Conservation (phyloP, 2,888 invertebrate species). For the Drosophila austrosaltans region DNA sequence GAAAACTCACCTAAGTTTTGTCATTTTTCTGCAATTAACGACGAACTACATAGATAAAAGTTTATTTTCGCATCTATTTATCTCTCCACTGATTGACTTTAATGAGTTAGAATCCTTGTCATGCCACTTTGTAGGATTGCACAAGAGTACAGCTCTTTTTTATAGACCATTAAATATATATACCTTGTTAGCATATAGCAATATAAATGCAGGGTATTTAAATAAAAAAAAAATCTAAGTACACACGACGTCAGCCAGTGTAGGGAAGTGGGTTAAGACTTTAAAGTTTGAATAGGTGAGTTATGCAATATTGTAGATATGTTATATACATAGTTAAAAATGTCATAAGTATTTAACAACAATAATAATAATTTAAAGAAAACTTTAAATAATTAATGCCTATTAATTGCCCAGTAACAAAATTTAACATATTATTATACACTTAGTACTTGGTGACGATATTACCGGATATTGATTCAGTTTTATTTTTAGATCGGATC, state of each 20-base stretch:
- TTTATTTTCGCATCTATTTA: no score
- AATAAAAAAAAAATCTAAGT: not conserved
- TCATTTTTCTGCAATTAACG: no score
- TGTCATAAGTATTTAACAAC: not conserved
- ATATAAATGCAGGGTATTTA: not conserved
- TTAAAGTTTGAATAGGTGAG: not conserved
- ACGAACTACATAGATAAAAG: no score
- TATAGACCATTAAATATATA: not conserved
- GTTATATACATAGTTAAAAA: no score
- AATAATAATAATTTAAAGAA: not conserved
- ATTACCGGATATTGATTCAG: not conserved
- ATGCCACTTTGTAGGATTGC: no score
- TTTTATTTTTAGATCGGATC: not conserved
- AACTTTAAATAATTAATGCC: not conserved
- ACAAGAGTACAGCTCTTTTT: not conserved
- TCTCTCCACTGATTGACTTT: no score
- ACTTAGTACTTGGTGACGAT: not conserved
- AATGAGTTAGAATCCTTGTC: no score
- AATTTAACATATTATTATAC: not conserved
- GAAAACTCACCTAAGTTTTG: no score
- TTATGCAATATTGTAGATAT: not conserved
- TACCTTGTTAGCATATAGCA: not conserved
- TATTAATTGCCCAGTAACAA: not conserved
- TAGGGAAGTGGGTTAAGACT: constrained; percentile 10
- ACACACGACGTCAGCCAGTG: not conserved